phyloP scores from a whole-genome alignment of 1,140 invertebrate species.

The Mya arenaria region DNA sequence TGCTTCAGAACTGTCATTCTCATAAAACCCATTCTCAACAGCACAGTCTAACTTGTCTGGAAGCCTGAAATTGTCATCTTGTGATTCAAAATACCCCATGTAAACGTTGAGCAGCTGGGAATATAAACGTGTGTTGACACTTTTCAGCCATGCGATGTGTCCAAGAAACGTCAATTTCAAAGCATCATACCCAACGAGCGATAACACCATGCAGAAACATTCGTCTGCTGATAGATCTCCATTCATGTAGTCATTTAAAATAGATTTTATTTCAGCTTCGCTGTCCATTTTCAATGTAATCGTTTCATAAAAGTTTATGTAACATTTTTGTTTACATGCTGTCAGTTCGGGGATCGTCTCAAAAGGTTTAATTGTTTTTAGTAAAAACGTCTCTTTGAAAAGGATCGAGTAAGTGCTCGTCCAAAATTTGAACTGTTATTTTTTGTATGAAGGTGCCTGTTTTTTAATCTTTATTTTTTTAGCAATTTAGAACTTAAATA shows the following conservation, averaged over 20 bases:
- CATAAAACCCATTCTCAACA: constrained; percentile 61
- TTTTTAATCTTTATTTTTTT: too few species aligned
- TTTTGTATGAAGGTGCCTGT: too few species aligned
- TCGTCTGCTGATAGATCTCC: constrained; percentile 50
- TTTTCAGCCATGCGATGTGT: constrained; percentile 21
- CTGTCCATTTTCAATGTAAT: too few species aligned
- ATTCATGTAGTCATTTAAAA: constrained; percentile 1
- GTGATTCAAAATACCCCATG: constrained; percentile 38
- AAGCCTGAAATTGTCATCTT: background rate
- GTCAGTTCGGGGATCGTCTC: too few species aligned
- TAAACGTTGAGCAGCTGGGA: constrained; percentile 36
- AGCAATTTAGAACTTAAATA: too few species aligned
- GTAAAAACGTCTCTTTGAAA: too few species aligned
- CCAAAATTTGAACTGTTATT: too few species aligned
- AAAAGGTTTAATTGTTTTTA: too few species aligned
- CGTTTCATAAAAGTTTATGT: too few species aligned
- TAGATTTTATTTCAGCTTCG: background rate
- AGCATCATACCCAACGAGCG: constrained; percentile 50
- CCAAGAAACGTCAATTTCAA: constrained; percentile 28
- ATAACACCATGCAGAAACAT: constrained; percentile 60
- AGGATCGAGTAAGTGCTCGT: too few species aligned
- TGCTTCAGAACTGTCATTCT: too few species aligned
- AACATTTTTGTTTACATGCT: too few species aligned
- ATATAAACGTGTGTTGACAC: constrained; percentile 28
- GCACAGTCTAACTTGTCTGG: constrained; percentile 50